Base-by-base conservation (phyloP, 2,888 invertebrate genomes). In the Hyposoter dolosus region DNA sequence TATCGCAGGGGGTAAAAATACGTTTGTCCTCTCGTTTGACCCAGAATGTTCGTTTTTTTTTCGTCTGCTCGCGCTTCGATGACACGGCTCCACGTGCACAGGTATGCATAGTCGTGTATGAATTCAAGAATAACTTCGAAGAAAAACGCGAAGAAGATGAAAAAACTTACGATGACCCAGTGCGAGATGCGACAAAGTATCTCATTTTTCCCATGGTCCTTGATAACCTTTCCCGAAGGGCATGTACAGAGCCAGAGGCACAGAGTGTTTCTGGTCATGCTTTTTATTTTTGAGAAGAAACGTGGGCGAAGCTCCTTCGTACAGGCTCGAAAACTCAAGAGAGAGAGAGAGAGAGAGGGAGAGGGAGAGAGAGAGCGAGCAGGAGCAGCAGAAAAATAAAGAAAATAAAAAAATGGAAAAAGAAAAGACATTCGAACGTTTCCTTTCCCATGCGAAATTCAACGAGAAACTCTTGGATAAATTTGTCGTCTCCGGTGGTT, bases 351-450 rank as follows among this genome's bases (percentile, higher is more conserved):
- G n/a, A 32, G 32, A 32, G 32, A 32, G 43, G 32, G 17, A 40
- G 50, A 12, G 35, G 50, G 28, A 40, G 35, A 40, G 56, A 56
- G 19, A 69, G 40, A 10, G 32, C 2, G 32, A 32, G 32, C 15
- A 23, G 15, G 65, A 23, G 50, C 65, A 43, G 19, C 28, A 76
- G 47, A 74, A 60, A 65, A 1, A 23, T 5, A 69, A 76, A 28
- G 28, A 28, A 28, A 28, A 28, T 1, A 28, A 28, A 28, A 28
- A 28, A 28, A 28, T 28, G 28, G 23, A 71, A 35, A 17, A 23
- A 69, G 74, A 82, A 82, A 78, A 45, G 85, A 87, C 75, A 77
- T 78, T 79, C 69, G 65, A 47, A 75, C 82, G 72, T 79, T 80
- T 82, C 76, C 72, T 28, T 45, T 50, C 50, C 23, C 17, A 32